phyloP scores from a whole-genome alignment of 2,797 vertebrate genomes.

The Micropoecilia bifurca region DNA sequence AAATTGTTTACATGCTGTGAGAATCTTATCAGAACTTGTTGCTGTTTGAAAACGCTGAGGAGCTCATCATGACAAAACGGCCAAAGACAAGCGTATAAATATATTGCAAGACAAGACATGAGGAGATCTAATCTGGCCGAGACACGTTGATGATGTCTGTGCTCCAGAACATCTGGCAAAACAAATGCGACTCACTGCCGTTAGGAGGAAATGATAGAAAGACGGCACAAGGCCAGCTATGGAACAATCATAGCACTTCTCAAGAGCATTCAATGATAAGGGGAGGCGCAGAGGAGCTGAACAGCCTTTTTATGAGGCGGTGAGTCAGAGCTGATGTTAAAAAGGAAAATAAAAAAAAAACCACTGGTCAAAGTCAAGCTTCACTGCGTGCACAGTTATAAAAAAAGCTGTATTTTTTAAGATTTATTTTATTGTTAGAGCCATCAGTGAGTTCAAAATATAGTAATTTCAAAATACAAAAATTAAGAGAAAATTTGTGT shows the following conservation, averaged over 20 bases:
- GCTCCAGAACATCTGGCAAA: slow-evolving; percentile 8
- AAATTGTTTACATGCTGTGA: slow-evolving; percentile 6
- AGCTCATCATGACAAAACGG: slow-evolving; percentile 2
- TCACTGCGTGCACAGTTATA: background rate
- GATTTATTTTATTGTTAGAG: background rate
- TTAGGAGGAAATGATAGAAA: slow-evolving; percentile 5
- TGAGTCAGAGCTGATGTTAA: slow-evolving; percentile 7
- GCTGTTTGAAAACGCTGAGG: slow-evolving; percentile 7
- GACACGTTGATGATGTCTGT: background rate
- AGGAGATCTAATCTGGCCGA: background rate
- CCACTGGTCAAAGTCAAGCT: background rate
- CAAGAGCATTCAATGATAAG: background rate
- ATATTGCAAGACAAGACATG: slow-evolving; percentile 1
- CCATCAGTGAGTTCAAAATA: background rate
- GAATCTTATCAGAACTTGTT: slow-evolving; percentile 24
- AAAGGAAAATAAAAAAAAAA: background rate
- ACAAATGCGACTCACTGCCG: slow-evolving; percentile 26
- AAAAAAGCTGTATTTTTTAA: background rate
- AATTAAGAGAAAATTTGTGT: background rate
- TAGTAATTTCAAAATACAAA: background rate
- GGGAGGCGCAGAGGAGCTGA: background rate
- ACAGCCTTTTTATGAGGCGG: slow-evolving; percentile 3
- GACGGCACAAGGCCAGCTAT: slow-evolving; percentile 9
- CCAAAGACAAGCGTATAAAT: slow-evolving; percentile 19
- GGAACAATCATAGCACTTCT: slow-evolving; percentile 6